Evolutionary conservation across 1,140 invertebrate genomes (phyloP), one percentile per base, ranked within the genome.

Genomic region (Brachionus rubens): DNA sequence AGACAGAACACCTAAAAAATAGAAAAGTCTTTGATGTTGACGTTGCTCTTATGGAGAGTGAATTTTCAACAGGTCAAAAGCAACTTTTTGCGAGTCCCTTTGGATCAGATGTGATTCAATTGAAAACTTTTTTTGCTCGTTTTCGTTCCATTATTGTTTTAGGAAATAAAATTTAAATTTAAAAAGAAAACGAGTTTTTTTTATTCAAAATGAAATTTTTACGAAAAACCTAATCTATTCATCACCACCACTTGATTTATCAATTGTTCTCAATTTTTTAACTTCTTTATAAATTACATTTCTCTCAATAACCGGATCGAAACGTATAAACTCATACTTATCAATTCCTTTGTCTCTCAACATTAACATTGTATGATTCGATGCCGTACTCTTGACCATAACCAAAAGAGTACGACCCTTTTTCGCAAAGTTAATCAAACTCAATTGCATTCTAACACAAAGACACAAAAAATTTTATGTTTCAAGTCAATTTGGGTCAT

Each of bases 351-450:
- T 72, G 41, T 72, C 68, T 72, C 68, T 72, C 16, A 72, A 33
- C 68, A 72, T 72, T 3, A 72, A 16, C 68, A 72, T 72, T 19
- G 68, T 50, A 54, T 72, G 68, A 50, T 21, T 72, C 19, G 68
- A 72, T 40, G 68, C 68, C n/a, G 68, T 50, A 26, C 68, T 72
- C 41, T 72, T 72, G 9, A 72, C 68, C 68, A 72, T 33, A 4
- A 72, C 68, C 43, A 72, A 41, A 9, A 72, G 21, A 28, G 68
- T 72, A 14, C 68, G 43, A 4, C 68, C 68, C 16, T 72, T 72
- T 41, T 72, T 72, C 16, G 68, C 68, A 36, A 72, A 72, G 30
- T 72, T 19, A 5, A 24, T 16, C 68, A 72, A 72, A 72, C 46
- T 72, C 19, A 72, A 41, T 41, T 40, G 68, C 68, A 72, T 72